phyloP scores from a whole-genome alignment of 35 echinoderm and acorn worm species.

The Heliocidaris erythrogramma region DNA sequence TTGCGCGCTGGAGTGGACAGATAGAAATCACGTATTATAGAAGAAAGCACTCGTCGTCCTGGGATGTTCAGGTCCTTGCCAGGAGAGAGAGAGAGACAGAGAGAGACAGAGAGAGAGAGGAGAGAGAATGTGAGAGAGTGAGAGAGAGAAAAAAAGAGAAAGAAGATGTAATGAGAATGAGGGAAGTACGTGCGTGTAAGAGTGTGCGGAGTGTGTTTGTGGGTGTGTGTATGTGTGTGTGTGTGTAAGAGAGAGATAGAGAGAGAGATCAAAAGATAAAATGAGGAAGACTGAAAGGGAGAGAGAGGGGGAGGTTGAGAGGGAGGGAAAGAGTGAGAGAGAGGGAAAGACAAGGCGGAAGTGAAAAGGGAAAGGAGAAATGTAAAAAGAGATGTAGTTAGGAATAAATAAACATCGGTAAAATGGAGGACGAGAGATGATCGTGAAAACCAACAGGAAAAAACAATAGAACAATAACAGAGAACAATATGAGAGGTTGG shows the following conservation, averaged over 20 bases:
- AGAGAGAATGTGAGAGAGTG: background rate
- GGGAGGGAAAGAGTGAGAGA: background rate
- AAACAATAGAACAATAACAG: too few relatives aligned
- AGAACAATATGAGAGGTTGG: too few relatives aligned
- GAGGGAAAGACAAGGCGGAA: too few relatives aligned
- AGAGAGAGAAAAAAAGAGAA: background rate
- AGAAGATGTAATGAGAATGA: background rate
- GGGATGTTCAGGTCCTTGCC: background rate
- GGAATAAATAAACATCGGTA: too few relatives aligned
- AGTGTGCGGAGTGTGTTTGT: too few relatives aligned
- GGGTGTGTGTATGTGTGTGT: too few relatives aligned
- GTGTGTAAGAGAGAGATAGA: too few relatives aligned
- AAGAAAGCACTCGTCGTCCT: background rate
- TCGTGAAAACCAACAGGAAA: too few relatives aligned
- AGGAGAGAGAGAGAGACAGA: background rate
- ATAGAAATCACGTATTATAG: conserved; percentile 12
- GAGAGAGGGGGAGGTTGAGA: background rate
- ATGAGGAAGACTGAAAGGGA: background rate
- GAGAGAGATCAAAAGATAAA: background rate
- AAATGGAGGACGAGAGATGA: too few relatives aligned
- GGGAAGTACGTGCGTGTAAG: background rate
- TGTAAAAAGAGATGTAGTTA: too few relatives aligned
- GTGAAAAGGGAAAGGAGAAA: too few relatives aligned
- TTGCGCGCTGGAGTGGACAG: conserved; percentile 2
- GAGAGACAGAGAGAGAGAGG: background rate